Conservation (phyloP, 2,797 vertebrate genomes). For the Parauchenoglanis punctatus region DNA sequence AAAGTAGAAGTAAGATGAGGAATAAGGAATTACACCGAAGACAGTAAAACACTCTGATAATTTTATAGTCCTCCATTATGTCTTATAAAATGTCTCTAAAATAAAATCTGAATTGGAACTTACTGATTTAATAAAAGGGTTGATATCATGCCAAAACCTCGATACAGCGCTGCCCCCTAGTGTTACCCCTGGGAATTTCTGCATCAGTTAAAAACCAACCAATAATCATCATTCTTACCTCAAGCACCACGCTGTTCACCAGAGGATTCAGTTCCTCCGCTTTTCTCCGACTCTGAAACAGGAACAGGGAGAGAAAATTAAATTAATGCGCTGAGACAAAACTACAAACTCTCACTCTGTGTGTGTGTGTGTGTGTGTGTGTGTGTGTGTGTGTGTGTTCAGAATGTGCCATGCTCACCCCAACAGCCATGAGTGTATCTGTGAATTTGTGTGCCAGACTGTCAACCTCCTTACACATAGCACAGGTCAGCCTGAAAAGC, state of each 20-base stretch:
- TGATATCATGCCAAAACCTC: no score
- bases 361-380: conserved; percentile 1
- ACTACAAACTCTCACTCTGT: not conserved
- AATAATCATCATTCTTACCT: conserved; percentile 74
- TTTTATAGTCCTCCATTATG: not conserved
- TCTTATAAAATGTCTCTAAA: not conserved
- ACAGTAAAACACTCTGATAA: not conserved
- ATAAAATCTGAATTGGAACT: not conserved
- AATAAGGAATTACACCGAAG: not conserved
- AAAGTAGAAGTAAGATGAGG: not conserved
- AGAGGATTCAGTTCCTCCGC: conserved; percentile 92
- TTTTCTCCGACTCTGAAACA: conserved; percentile 84
- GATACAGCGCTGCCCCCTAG: not conserved
- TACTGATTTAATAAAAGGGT: no score
- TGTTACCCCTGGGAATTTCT: not conserved
- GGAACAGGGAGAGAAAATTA: conserved; percentile 9
- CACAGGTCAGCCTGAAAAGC: conserved; percentile 81
- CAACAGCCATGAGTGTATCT: conserved; percentile 80
- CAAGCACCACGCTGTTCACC: conserved; percentile 82
- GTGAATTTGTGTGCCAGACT: conserved; percentile 88
- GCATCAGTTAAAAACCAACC: not conserved
- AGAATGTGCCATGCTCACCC: conserved; percentile 79
- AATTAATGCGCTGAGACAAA: not conserved
- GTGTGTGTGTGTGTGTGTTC: not conserved
- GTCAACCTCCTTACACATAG: conserved; percentile 94